Evolutionary conservation across 2,113 vertebrate genomes (phyloP).

Genomic region (Philantomba maxwellii): DNA sequence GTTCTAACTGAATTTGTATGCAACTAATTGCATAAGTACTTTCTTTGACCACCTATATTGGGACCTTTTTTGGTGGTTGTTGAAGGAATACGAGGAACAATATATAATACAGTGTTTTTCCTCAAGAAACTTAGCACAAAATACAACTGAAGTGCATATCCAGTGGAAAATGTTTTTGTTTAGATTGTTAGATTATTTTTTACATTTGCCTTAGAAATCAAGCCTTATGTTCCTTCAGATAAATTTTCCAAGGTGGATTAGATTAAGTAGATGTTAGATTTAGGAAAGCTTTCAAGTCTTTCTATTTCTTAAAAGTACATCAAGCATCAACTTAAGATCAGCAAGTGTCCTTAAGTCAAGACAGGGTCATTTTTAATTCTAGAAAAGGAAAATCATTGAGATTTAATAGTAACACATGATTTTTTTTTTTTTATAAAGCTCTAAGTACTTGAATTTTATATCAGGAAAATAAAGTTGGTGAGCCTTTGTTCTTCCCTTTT

Average conservation of each 20-base stretch:
- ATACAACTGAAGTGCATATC: background rate
- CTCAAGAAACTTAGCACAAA: background rate
- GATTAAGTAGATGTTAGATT: background rate
- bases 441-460: conserved; percentile 85
- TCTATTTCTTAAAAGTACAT: background rate
- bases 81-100: background rate
- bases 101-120: background rate
- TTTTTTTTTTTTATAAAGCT: background rate
- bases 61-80: background rate
- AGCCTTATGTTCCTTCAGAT: background rate
- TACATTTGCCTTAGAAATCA: background rate
- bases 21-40: background rate
- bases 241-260: background rate
- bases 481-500: conserved; percentile 23
- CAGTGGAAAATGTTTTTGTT: background rate
- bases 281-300: background rate
- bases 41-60: background rate
- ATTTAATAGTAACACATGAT: background rate
- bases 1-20: background rate
- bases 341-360: conserved; percentile 73
- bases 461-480: conserved; percentile 75
- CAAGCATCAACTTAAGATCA: conserved; percentile 46
- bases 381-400: conserved; percentile 70
- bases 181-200: background rate
- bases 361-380: conserved; percentile 52